Evolutionary conservation across 1,140 invertebrate genomes (phyloP), one percentile per base, ranked within the genome.

Genomic region (Coptotermes formosanus): DNA sequence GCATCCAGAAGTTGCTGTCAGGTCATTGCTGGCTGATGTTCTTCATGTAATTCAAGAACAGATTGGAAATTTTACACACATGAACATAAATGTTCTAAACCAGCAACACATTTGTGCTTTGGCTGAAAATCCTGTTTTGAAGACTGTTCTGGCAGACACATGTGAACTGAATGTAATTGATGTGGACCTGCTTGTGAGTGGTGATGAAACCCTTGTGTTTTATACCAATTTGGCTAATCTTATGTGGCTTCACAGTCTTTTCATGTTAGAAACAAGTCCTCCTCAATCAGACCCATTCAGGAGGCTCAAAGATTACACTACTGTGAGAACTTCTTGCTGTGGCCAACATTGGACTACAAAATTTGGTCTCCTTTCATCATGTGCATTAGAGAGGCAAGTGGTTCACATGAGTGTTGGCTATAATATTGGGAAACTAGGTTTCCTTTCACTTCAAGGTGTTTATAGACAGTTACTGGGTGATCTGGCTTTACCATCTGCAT

Each of bases 181-280:
- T 88, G 87, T 91, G 2, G 89, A 90, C 44, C 88, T 90, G 87
- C 88, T 91, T 59, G 90, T 90, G 0, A 88, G 89, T 38, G 90
- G 90, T 12, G 87, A 91, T 83, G 90, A 91, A 81, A 91, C 91
- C 0, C 86, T 91, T 23, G 87, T 89, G 2, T 91, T 91, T 83
- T 90, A 91, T 45, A 75, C 90, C 9, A 91, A 91, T 85, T 84
- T 90, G 8, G 90, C 89, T 89, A 91, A 91, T 88, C 83, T 87
- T 30, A 30, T 82, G 43, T 86, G 85, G 85, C 6, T 86, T 30
- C 85, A 86, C 48, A 86, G 85, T 21, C 19, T 86, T 38, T 14
- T 86, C 19, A 30, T 55, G 11, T 83, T 83, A 38, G 85, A 75
- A 30, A 30, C 85, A 25, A 85, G 52, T 25, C 23, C n/a, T 43